Evolutionary conservation across 2,797 vertebrate genomes (phyloP), one percentile per base, ranked within the genome.

Genomic region (Hypotaenidia okinawae): DNA sequence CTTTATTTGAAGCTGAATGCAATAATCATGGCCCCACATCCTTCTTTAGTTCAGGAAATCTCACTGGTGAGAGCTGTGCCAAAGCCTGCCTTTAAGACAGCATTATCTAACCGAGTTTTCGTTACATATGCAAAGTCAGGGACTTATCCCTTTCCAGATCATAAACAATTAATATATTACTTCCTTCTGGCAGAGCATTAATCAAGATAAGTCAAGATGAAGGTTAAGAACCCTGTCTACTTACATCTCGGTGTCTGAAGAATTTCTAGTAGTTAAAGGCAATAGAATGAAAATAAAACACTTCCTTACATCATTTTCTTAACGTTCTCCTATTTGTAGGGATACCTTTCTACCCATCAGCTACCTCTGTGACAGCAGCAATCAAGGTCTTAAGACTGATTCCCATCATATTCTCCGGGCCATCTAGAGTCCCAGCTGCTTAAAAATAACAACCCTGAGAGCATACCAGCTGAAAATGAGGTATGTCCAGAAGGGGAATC

Each of bases 101-200:
- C 49, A 22, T 85, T 82, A 87, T 89, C 72, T 84, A 49, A 80
- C 74, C 59, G 32, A 84, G 28, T 83, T 96, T 92, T 80, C 67
- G 55, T 94, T 94, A 79, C 57, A 57, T 73, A 91, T 87, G 88
- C 86, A 89, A 93, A 95, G 55, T 92, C 86, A 90, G 57, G 74
- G 61, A 82, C 63, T 93, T 94, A 86, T 37, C 75, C 45, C 94
- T 78, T 93, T 90, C 43, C 35, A 82, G 80, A 92, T 89, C 72
- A 79, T 80, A 88, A 88, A 62, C 58, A 70, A 97, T 90, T 94
- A 95, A 90, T 95, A 54, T 41, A 82, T 93, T 90, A 88, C 70
- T 95, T 96, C 88, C 84, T 93, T 87, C 90, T 95, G 94, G 84
- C 74, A 94, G 16, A 63, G 45, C 67, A 89, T 93, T 89, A 87